These are phyloP conservation scores for Zalophus californianus DNA, from an alignment of 2,797 vertebrate genomes.

Conservation along the genomic window DNA sequence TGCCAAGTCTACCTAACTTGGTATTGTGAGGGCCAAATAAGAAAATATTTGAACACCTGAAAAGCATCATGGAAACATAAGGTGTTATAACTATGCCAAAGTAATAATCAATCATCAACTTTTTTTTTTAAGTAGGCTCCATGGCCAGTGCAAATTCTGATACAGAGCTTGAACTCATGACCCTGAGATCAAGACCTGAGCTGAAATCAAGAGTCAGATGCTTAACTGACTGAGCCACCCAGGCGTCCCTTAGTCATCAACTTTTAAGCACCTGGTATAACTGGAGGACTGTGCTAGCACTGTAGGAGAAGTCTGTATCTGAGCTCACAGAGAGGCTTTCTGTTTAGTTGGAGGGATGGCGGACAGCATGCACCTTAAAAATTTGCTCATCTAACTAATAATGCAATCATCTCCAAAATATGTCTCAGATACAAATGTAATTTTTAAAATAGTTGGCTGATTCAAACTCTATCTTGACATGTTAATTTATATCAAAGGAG, in stretches of 20 bases:
- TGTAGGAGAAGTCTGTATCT: not conserved
- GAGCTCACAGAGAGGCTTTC: not conserved
- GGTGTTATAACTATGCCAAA: not conserved
- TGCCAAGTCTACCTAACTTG: not conserved
- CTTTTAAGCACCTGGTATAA: not conserved
- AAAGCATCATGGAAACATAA: not conserved
- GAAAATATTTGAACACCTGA: not conserved
- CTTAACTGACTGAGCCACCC: too few relatives aligned
- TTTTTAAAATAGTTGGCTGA: not conserved
- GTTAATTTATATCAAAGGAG: not conserved
- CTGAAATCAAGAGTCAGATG: too few relatives aligned
- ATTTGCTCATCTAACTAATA: not conserved
- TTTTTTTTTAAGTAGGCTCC: not conserved
- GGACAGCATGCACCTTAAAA: not conserved
- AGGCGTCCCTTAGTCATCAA: not conserved
- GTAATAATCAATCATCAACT: not conserved
- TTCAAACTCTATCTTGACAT: not conserved
- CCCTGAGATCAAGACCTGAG: not conserved
- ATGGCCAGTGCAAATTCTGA: not conserved
- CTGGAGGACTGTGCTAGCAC: not conserved
- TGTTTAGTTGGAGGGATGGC: not conserved
- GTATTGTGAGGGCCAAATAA: not conserved
- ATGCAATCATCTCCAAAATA: not conserved
- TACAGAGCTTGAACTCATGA: not conserved
- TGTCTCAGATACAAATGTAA: not conserved